These are phyloP conservation scores for Podarcis siculus DNA, from an alignment of 2,797 vertebrate species.

Conservation along the genomic window DNA sequence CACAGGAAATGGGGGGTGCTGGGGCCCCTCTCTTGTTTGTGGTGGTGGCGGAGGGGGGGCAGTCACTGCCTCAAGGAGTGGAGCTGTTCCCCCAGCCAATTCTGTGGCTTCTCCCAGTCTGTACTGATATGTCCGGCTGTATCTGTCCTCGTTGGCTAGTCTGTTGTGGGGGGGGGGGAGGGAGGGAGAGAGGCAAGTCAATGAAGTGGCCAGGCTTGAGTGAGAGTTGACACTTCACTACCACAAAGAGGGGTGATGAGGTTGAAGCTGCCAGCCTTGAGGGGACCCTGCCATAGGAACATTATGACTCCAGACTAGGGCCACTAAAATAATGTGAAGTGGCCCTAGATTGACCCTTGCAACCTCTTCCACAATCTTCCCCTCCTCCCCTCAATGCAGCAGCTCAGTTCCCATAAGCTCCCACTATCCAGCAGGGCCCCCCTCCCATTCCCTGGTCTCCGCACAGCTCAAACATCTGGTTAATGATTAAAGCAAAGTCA, in stretches of 20 bases:
- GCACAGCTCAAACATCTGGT: neutral
- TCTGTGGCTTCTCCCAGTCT: neutral
- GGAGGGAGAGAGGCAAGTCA: neutral
- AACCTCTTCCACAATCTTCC: neutral
- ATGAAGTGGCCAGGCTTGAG: neutral
- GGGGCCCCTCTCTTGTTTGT: neutral
- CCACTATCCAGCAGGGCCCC: no score
- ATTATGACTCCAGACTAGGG: neutral
- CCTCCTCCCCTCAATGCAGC: no score
- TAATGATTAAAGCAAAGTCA: conserved; percentile 21
- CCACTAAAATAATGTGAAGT: neutral
- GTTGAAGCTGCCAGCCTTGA: neutral
- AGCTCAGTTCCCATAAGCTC: no score
- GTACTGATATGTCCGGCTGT: no score
- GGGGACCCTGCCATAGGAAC: no score
- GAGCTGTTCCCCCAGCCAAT: neutral
- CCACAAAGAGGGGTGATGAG: neutral
- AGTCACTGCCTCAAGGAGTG: neutral
- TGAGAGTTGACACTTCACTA: neutral
- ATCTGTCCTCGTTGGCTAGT: neutral
- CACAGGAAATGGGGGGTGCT: no score
- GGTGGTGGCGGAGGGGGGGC: neutral
- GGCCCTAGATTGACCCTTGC: neutral
- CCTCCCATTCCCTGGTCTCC: neutral
- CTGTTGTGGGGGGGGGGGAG: neutral